Base-by-base conservation (phyloP, 2,113 vertebrate genomes). In the Indicator indicator region DNA sequence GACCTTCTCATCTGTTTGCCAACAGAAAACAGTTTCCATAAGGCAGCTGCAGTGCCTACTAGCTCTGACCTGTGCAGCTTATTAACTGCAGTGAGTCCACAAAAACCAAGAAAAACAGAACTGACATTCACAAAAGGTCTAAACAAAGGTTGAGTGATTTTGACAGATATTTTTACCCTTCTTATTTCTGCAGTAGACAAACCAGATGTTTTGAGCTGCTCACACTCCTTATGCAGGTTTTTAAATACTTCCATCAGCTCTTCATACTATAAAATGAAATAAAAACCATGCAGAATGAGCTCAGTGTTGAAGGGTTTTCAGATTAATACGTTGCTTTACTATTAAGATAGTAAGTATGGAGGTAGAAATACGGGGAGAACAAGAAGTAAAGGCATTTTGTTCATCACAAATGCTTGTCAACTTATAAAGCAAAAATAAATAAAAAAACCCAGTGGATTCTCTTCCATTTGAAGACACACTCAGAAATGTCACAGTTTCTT, bases 101-200 rank as follows among this genome's bases (percentile, higher is more conserved):
- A 86, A 64, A 64, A 81, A 20, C 16, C 67, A 74, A 74, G 30
- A 56, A 48, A 88, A 42, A 12, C 1, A 65, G 71, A 81, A 55
- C 15, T 6, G 36, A 58, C 36, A 17, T 12, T 27, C 9, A 56
- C 67, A 55, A 46, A 67, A 28, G 32, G 54, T 5, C n/a, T 62
- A 40, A 56, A 85, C 11, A 52, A 65, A 86, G 67, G 36, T 36
- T 2, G 12, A 11, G 26, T 1, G 1, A 14, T 72, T 67, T 82
- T 81, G 23, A 20, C 46, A 9, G 33, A 19, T 86, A 40, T 85
- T n/a, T 91, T 98, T 98, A 99, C 99, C 98, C 98, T 98, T 98
- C 99, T 98, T 95, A 99, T 99, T 97, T 99, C 99, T 93, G 99
- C 98, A 32, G 98, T 99, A 90, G 99, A 99, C 94, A 99, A 99